Conservation (phyloP, 2,888 invertebrate genomes). For the Ischnura elegans region DNA sequence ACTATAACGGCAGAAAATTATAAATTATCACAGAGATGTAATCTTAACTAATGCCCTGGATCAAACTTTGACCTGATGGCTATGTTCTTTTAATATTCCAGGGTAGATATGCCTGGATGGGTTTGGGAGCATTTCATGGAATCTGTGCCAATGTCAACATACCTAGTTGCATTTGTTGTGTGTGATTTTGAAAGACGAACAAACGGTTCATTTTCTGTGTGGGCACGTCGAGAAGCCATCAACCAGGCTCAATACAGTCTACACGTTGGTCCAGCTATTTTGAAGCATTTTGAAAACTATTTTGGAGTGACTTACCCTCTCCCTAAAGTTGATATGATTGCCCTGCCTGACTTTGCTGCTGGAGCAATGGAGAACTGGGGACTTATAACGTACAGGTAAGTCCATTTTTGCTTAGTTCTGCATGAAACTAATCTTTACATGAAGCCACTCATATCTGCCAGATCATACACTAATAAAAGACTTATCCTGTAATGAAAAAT, state of each 20-base stretch:
- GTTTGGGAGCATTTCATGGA: constrained; percentile 88
- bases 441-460: too few relatives aligned
- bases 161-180: constrained; percentile 79
- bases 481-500: too few relatives aligned
- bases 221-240: constrained; percentile 63
- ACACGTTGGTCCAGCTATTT: constrained; percentile 78
- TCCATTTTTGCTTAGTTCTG: constrained; percentile 30
- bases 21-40: too few relatives aligned
- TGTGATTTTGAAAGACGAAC: constrained; percentile 76
- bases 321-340: constrained; percentile 78
- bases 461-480: too few relatives aligned
- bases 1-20: too few relatives aligned
- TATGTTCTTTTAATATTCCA: constrained; percentile 77
- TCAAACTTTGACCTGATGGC: too few relatives aligned
- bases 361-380: constrained; percentile 87
- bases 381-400: constrained; percentile 85
- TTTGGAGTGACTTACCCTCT: constrained; percentile 77
- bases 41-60: too few relatives aligned
- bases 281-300: constrained; percentile 76
- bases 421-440: too few relatives aligned
- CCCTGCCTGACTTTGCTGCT: constrained; percentile 75
- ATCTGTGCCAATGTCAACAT: constrained; percentile 92
- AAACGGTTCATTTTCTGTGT: constrained; percentile 39
- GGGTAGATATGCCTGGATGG: constrained; percentile 82
- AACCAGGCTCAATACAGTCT: constrained; percentile 78